phyloP scores from a whole-genome alignment of 2,888 invertebrate genomes.

The Phyto melanocephala region DNA sequence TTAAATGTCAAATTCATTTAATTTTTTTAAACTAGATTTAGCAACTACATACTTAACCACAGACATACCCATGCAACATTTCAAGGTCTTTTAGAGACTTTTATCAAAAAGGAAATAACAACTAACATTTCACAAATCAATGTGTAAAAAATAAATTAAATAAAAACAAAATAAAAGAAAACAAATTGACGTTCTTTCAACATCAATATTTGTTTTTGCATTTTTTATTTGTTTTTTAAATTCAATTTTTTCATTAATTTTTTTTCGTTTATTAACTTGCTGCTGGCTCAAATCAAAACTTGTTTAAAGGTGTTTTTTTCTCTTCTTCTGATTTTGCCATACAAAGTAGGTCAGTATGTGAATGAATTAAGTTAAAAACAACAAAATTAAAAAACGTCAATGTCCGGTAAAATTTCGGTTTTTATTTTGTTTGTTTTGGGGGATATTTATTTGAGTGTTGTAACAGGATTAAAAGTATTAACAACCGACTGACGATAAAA shows the following conservation, averaged over 20 bases:
- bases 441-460: neutral
- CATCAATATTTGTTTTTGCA: conserved; percentile 20
- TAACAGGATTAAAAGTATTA: conserved; percentile 25
- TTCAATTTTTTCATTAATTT: neutral
- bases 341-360: conserved; percentile 59
- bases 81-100: conserved; percentile 48
- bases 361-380: neutral
- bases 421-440: neutral
- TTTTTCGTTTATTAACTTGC: neutral
- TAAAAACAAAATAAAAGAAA: too few species aligned
- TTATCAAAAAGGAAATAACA: conserved; percentile 55
- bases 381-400: conserved; percentile 49
- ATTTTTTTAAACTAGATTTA: conserved; percentile 10
- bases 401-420: conserved; percentile 31
- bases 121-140: conserved; percentile 47
- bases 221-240: conserved; percentile 1
- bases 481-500: too few species aligned
- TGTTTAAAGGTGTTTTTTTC: conserved; percentile 28
- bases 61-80: neutral
- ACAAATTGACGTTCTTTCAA: conserved; percentile 30
- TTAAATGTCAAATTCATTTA: conserved; percentile 48
- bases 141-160: neutral
- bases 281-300: conserved; percentile 14
- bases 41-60: too few species aligned
- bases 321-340: neutral